phyloP scores from a whole-genome alignment of 2,113 vertebrate genomes.

The Sorex fumeus region DNA sequence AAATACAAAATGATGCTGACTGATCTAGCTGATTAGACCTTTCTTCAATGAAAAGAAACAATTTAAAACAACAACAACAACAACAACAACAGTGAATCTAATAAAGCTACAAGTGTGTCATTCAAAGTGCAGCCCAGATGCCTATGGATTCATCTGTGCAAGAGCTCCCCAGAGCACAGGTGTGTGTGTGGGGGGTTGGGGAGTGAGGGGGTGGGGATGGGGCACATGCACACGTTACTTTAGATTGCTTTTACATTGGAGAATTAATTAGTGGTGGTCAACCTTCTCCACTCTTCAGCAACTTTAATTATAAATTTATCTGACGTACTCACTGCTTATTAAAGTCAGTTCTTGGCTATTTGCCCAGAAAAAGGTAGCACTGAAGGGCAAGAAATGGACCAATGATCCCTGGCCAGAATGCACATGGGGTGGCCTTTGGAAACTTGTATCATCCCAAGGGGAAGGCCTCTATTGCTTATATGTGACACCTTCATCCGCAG shows the following conservation, averaged over 20 bases:
- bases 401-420: conserved; percentile 32
- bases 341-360: conserved; percentile 63
- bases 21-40: conserved; percentile 85
- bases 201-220: no score
- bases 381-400: conserved; percentile 64
- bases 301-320: conserved; percentile 43
- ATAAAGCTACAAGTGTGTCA: conserved; percentile 76
- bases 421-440: neutral
- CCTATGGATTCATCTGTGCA: conserved; percentile 8
- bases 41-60: conserved; percentile 77
- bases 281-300: conserved; percentile 62
- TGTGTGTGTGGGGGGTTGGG: neutral
- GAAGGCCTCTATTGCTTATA: neutral
- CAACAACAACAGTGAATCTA: conserved; percentile 68
- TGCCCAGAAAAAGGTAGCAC: conserved; percentile 64
- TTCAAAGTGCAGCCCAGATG: conserved; percentile 70
- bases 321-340: conserved; percentile 53
- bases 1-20: conserved; percentile 79
- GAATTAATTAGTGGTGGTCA: conserved; percentile 31
- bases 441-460: neutral
- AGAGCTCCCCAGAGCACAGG: conserved; percentile 56
- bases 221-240: neutral
- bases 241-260: neutral
- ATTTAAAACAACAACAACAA: conserved; percentile 52
- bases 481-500: neutral